These are phyloP conservation scores for Lepus oiostolus DNA, from an alignment of 2,797 vertebrate species.

Conservation along the genomic window DNA sequence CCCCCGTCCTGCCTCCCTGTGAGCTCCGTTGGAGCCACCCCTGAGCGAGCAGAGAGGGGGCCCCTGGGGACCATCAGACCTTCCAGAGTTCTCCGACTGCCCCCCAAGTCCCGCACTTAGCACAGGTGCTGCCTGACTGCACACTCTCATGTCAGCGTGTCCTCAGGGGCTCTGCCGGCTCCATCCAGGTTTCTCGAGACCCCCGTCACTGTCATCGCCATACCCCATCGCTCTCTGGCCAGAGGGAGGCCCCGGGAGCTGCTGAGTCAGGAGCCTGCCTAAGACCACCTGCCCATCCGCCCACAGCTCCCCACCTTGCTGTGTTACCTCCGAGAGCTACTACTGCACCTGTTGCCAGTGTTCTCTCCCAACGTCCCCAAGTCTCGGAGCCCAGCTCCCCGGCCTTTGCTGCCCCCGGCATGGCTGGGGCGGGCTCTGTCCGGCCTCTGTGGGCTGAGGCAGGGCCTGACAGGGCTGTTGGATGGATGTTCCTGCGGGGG, in stretches of 20 bases:
- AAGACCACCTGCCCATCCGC: background rate
- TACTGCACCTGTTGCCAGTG: background rate
- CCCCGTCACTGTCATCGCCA: background rate
- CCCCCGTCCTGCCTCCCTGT: background rate
- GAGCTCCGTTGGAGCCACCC: background rate
- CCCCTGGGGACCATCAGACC: background rate
- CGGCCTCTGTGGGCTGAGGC: background rate
- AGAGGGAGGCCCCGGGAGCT: background rate
- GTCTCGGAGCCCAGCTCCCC: background rate
- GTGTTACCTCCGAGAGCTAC: background rate
- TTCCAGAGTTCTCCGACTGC: background rate
- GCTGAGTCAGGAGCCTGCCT: background rate
- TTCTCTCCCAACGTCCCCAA: background rate
- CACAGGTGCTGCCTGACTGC: background rate
- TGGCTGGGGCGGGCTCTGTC: rapidly evolving
- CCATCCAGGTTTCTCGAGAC: too few relatives aligned
- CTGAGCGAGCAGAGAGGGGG: rapidly evolving
- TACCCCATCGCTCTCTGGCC: background rate
- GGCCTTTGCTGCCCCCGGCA: too few relatives aligned
- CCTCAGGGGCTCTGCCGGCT: too few relatives aligned
- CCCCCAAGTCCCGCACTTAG: too few relatives aligned
- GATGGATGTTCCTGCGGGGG: background rate
- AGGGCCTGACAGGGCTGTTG: background rate
- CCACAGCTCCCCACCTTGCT: background rate
- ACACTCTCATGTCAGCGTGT: background rate